Conservation (phyloP, 2,888 invertebrate genomes). For the Zygogramma bicolorata region DNA sequence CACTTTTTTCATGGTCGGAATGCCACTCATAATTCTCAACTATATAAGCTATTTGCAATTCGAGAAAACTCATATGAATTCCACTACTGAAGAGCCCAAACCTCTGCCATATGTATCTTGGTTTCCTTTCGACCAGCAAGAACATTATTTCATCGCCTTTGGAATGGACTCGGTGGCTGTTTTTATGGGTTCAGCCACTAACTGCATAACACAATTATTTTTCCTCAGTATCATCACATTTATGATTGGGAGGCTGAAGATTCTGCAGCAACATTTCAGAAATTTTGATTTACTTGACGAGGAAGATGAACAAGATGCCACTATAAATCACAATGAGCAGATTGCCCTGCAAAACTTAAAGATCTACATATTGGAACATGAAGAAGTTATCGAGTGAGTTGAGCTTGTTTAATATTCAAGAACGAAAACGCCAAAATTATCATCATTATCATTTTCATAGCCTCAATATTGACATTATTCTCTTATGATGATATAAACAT, state of each 20-base stretch:
- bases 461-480: too few species aligned
- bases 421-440: too few species aligned
- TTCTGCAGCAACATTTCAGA: conserved; percentile 16
- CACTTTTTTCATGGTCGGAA: background rate
- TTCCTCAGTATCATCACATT: conserved; percentile 13
- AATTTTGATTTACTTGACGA: background rate
- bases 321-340: background rate
- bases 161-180: background rate
- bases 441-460: too few species aligned
- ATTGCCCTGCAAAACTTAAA: background rate
- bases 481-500: too few species aligned
- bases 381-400: conserved; percentile 1
- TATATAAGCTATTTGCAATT: conserved; percentile 10
- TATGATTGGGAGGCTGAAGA: conserved; percentile 12
- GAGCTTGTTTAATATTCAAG: background rate
- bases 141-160: conserved; percentile 7
- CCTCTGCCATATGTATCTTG: background rate
- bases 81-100: background rate
- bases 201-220: conserved; percentile 8
- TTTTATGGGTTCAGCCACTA: conserved; percentile 7
- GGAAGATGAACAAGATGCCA: background rate
- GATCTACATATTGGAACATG: background rate
- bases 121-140: conserved; percentile 16
- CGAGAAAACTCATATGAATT: background rate
- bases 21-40: background rate